Evolutionary conservation across 2,797 vertebrate species (phyloP).

Genomic region (Megalops cyprinoides): DNA sequence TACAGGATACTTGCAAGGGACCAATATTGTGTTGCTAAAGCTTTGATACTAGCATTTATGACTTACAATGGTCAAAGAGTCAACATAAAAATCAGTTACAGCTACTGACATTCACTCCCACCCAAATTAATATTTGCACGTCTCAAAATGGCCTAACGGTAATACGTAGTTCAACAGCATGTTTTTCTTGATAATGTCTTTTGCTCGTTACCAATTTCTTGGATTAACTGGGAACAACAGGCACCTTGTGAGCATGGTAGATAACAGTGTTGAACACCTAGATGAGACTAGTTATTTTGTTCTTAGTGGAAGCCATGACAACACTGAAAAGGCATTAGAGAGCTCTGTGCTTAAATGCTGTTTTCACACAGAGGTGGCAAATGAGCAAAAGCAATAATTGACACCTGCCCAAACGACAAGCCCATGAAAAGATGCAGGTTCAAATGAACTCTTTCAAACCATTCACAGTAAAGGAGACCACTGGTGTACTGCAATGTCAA

Average conservation of each 20-base stretch:
- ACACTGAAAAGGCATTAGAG: conserved; percentile 26
- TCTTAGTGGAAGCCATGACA: conserved; percentile 22
- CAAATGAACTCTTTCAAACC: not conserved
- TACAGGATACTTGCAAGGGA: not conserved
- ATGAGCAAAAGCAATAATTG: not conserved
- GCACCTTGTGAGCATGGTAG: not conserved
- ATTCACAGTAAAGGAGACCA: not conserved
- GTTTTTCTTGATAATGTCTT: not conserved
- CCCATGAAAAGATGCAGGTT: not conserved
- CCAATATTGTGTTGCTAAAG: not conserved
- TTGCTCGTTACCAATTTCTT: not conserved
- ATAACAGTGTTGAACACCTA: conserved; percentile 7
- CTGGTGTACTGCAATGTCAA: not conserved
- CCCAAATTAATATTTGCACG: no score
- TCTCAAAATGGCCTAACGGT: no score
- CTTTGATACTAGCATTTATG: not conserved
- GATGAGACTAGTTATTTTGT: conserved; percentile 19
- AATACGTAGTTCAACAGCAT: no score
- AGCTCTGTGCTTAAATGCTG: conserved; percentile 5
- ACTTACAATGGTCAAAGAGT: no score
- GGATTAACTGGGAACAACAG: not conserved
- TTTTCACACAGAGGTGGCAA: not conserved
- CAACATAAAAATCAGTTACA: no score
- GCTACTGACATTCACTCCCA: no score
- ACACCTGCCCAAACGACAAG: not conserved